phyloP scores from a whole-genome alignment of 2,113 vertebrate genomes.

The Forbesichthys papilliferus region DNA sequence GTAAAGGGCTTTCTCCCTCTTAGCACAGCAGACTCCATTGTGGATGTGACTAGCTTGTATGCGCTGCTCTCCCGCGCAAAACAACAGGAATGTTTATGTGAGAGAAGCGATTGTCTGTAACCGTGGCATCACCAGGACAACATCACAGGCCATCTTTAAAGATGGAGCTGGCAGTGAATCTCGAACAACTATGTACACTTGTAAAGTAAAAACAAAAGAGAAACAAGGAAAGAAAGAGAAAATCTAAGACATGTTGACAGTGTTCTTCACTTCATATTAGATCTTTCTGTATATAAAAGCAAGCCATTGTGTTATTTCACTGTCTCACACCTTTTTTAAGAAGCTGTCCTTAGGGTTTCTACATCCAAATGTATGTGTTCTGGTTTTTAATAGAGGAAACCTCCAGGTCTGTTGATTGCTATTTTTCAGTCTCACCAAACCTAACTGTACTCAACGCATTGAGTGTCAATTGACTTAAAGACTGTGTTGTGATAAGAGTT shows the following conservation, averaged over 20 bases:
- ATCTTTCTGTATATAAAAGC: constrained; percentile 16
- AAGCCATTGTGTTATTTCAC: constrained; percentile 48
- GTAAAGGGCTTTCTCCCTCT: constrained; percentile 27
- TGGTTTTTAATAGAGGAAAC: constrained; percentile 53
- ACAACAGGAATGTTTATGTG: constrained; percentile 7
- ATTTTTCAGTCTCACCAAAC: constrained; percentile 42
- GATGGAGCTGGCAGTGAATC: not conserved
- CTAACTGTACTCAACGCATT: constrained; percentile 68
- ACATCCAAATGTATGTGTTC: constrained; percentile 34
- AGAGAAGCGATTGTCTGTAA: not conserved
- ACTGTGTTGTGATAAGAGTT: constrained; percentile 73
- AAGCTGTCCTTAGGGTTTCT: constrained; percentile 14
- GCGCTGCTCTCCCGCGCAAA: constrained; percentile 30
- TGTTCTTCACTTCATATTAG: constrained; percentile 47
- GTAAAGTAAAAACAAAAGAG: constrained; percentile 22
- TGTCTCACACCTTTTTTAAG: constrained; percentile 46
- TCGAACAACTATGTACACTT: constrained; percentile 47
- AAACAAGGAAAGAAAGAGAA: not conserved
- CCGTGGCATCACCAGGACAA: not conserved
- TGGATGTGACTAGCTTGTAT: constrained; percentile 34
- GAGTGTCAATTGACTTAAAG: constrained; percentile 72
- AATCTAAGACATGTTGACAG: constrained; percentile 27
- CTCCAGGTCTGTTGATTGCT: constrained; percentile 33
- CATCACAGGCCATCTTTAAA: not conserved
- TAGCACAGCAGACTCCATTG: constrained; percentile 13